Base-by-base conservation (phyloP, 2,888 invertebrate genomes). In the Synanthedon tipuliformis region DNA sequence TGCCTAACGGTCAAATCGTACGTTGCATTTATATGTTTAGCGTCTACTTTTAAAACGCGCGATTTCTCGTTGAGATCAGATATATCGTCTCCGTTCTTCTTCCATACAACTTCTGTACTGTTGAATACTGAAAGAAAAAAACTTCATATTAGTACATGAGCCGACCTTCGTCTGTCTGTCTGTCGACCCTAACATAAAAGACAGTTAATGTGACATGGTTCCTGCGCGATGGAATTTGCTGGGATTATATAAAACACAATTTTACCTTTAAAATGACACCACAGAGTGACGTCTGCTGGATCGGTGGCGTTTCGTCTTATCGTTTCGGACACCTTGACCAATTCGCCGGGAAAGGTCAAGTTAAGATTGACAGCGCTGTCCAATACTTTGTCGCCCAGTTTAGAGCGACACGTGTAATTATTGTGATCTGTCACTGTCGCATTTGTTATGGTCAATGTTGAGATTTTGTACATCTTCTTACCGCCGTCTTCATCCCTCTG, bases 21-120 rank as follows among this genome's bases (percentile, higher is more conserved):
- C 0, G 88, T 89, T 50, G 90, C 89, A 65, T 90, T 88, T 3
- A 90, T 81, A 56, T 88, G 80, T 4, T 92, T 93, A 5, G 88
- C 79, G 67, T 90, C 90, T 3, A 90, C 60, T 2, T 34, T 50
- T 40, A 16, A 18, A 12, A 18, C 12, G 5, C 5, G 23, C 10
- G 49, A 23, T 50, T 57, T 5, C 49, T 41, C 12, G 48, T 52
- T 50, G 56, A 3, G 55, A 50, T 61, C 55, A 4, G 62, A 50
- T 50, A 60, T 61, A 13, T 65, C 63, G 10, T 63, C 64, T 3
- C 68, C 63, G 50, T 61, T 61, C 52, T 78, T 78, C 57, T 67
- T 71, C 87, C 87, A 88, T 61, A 63, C 70, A 1, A 85, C 80
- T 59, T 73, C 65, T 1, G 63, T 65, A 1, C 74, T 64, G 53